Percentiles rank a stretch among this genome's conserved stretches.
Evolutionary conservation across 2,888 invertebrate species (phyloP).

Genomic region (Athalia cordata): DNA sequence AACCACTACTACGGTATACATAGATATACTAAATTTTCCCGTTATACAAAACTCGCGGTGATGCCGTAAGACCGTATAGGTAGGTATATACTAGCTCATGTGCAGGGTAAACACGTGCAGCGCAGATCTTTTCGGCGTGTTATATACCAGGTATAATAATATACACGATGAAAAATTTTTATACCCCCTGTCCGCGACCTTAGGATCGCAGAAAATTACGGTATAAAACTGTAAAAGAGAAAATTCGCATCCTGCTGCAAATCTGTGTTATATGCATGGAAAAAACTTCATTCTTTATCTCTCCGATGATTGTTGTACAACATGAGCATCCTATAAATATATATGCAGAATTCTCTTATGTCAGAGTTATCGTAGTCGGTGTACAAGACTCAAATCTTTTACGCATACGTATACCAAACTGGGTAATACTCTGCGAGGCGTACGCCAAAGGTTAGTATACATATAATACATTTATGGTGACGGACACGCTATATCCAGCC

Average conservation of each 20-base stretch:
- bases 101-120: not conserved
- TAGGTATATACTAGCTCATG: not conserved
- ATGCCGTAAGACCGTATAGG: not conserved
- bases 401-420: constrained; percentile 23
- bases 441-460: constrained; percentile 29
- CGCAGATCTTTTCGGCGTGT: too few relatives aligned
- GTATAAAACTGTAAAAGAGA: too few relatives aligned
- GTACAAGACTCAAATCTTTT: constrained; percentile 4
- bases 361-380: not conserved
- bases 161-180: too few relatives aligned
- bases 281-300: too few relatives aligned
- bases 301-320: too few relatives aligned
- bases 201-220: too few relatives aligned
- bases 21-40: constrained; percentile 28
- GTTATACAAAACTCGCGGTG: constrained; percentile 14
- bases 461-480: constrained; percentile 45
- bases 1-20: not conserved
- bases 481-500: constrained; percentile 50
- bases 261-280: too few relatives aligned
- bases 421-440: constrained; percentile 37
- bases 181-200: too few relatives aligned
- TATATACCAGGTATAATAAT: too few relatives aligned
- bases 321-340: too few relatives aligned
- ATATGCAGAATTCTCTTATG: too few relatives aligned
- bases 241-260: too few relatives aligned